A percentile compares a stretch with the other conserved stretches of the same genome.
These are phyloP conservation scores for Caenorhabditis sulstoni DNA, from an alignment of 2,888 invertebrate species.

Conservation along the genomic window DNA sequence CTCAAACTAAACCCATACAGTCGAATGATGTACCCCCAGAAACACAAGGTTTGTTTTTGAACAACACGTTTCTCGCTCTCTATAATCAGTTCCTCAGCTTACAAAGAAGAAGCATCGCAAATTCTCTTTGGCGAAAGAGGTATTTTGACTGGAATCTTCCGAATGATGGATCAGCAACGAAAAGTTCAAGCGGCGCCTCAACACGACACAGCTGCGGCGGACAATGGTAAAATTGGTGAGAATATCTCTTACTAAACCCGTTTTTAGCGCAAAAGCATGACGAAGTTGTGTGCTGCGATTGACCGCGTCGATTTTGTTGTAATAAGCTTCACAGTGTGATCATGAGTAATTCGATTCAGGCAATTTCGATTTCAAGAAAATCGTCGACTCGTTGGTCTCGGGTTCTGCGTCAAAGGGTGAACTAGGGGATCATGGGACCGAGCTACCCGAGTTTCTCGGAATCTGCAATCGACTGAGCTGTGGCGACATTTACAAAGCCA, in stretches of 20 bases:
- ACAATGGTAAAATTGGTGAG: constrained; percentile 61
- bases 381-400: constrained; percentile 73
- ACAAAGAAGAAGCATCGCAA: constrained; percentile 71
- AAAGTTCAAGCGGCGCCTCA: constrained; percentile 64
- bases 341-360: constrained; percentile 39
- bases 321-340: constrained; percentile 27
- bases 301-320: constrained; percentile 40
- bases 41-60: constrained; percentile 33
- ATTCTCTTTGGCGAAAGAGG: constrained; percentile 77
- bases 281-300: constrained; percentile 44
- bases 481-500: constrained; percentile 79
- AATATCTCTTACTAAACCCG: constrained; percentile 40
- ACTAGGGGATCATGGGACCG: constrained; percentile 77
- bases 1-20: constrained; percentile 52
- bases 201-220: constrained; percentile 47
- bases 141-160: constrained; percentile 76
- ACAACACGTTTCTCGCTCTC: neutral
- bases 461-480: constrained; percentile 78
- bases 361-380: constrained; percentile 74
- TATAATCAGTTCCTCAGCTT: constrained; percentile 12
- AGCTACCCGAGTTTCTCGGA: constrained; percentile 78
- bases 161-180: constrained; percentile 76
- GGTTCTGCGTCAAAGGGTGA: constrained; percentile 73
- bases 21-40: constrained; percentile 52
- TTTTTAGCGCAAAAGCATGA: constrained; percentile 42